Evolutionary conservation across 2,888 invertebrate species (phyloP).

Genomic region (Melipona bicolor): DNA sequence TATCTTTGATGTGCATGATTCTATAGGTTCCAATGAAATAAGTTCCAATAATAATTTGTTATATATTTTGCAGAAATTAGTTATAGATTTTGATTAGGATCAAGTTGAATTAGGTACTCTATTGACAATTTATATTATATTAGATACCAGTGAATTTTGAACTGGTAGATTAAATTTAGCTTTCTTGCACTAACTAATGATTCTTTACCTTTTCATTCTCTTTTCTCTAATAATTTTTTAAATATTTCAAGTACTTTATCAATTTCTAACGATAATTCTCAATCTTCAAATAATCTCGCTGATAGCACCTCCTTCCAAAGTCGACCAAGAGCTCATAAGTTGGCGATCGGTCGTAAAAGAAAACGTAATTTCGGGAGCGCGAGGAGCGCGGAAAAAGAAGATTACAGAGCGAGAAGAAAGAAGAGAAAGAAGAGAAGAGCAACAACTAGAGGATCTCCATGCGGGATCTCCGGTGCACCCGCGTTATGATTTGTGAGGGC

Average conservation of each 20-base stretch:
- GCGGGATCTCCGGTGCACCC: slow-evolving; percentile 73
- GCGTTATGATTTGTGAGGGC: slow-evolving; percentile 80
- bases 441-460: slow-evolving; percentile 69
- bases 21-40: neutral
- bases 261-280: neutral
- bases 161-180: neutral
- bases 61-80: neutral
- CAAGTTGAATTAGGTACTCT: neutral
- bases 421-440: slow-evolving; percentile 40
- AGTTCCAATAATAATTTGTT: too few species aligned
- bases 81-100: neutral
- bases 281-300: neutral
- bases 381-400: slow-evolving; percentile 2
- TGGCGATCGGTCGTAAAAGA: neutral
- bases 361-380: slow-evolving; percentile 4
- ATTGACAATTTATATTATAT: neutral
- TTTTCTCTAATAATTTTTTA: neutral
- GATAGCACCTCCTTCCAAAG: neutral
- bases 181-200: neutral
- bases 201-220: neutral
- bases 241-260: neutral
- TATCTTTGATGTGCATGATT: neutral
- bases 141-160: neutral
- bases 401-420: slow-evolving; percentile 1
- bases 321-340: neutral